phyloP scores from a whole-genome alignment of 2,888 invertebrate species.

The Hoplodrina ambigua region DNA sequence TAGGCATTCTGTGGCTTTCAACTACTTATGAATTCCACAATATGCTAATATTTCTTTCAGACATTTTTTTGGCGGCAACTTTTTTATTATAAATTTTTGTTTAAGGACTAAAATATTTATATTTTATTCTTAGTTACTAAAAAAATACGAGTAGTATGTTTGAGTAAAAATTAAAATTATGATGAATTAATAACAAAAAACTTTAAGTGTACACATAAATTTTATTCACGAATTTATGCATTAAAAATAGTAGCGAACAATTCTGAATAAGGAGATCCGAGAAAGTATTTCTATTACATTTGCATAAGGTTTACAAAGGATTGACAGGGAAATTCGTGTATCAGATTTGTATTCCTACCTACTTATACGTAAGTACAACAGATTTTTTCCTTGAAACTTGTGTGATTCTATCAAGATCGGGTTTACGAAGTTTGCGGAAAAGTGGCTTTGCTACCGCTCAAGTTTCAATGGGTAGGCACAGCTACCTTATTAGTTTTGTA shows the following conservation, averaged over 20 bases:
- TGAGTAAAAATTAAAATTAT: no score
- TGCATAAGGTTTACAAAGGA: not conserved
- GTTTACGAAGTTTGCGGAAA: slow-evolving; percentile 15
- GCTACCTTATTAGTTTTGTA: not conserved
- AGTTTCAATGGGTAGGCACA: slow-evolving; percentile 15
- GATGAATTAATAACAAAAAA: no score
- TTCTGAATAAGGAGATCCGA: not conserved
- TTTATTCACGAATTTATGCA: no score
- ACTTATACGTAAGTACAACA: not conserved
- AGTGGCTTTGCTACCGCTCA: not conserved
- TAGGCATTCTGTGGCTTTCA: slow-evolving; percentile 25
- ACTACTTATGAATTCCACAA: slow-evolving; percentile 26
- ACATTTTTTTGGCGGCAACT: slow-evolving; percentile 2
- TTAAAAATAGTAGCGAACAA: no score
- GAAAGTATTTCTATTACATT: not conserved
- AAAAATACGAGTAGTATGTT: no score
- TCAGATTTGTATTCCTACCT: not conserved
- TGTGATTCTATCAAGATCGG: slow-evolving; percentile 18
- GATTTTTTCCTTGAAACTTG: slow-evolving; percentile 16
- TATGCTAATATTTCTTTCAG: not conserved
- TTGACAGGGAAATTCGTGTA: not conserved
- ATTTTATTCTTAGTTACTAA: no score
- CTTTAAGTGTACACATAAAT: no score
- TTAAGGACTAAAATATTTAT: no score
- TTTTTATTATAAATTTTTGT: not conserved